Percentiles rank a stretch among this genome's conserved stretches.
phyloP scores from a whole-genome alignment of 2,888 invertebrate genomes.

The Cenopis cana region DNA sequence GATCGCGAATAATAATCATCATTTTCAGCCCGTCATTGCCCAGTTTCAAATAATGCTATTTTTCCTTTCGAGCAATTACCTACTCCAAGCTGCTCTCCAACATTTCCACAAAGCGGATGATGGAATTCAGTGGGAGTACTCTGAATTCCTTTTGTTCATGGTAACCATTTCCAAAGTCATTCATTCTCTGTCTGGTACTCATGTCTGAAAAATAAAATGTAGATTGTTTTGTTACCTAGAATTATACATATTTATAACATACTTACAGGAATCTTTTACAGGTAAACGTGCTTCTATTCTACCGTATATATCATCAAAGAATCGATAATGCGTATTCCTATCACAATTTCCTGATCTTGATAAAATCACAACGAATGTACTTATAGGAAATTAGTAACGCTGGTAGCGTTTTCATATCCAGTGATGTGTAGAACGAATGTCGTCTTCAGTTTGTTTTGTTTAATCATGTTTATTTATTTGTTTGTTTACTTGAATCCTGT shows the following conservation, averaged over 20 bases:
- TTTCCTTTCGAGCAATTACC: too few species aligned
- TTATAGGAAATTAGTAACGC: constrained; percentile 20
- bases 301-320: background rate
- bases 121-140: too few species aligned
- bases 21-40: too few species aligned
- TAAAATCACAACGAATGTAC: constrained; percentile 16
- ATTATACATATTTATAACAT: constrained; percentile 1
- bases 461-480: background rate
- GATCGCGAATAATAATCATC: too few species aligned
- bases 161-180: too few species aligned
- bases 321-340: constrained; percentile 15
- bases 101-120: too few species aligned
- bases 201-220: background rate
- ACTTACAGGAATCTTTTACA: background rate
- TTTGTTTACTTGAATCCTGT: too few species aligned
- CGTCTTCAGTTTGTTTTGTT: too few species aligned
- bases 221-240: background rate
- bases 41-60: too few species aligned
- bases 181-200: too few species aligned
- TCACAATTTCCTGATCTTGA: constrained; percentile 5
- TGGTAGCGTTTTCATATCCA: constrained; percentile 8
- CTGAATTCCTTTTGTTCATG: too few species aligned
- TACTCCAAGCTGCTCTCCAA: too few species aligned
- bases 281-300: constrained; percentile 5
- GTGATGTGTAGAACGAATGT: constrained; percentile 6